Evolutionary conservation across 2,888 invertebrate genomes (phyloP).

Genomic region (Ophion slaviceki): DNA sequence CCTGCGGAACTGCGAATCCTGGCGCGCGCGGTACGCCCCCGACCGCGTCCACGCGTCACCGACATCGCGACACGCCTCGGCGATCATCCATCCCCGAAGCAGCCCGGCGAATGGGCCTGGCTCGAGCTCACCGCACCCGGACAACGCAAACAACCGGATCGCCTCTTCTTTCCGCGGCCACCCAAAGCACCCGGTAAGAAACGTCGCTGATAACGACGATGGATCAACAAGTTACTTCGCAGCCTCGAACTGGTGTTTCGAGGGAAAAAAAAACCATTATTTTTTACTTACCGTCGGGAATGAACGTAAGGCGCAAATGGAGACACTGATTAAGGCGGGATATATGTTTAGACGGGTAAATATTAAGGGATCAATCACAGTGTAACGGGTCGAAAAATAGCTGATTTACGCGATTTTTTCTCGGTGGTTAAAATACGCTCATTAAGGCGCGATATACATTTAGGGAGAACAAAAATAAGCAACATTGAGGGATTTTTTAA

Average conservation of each 20-base stretch:
- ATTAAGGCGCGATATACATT: too few species aligned
- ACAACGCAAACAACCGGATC: constrained; percentile 91
- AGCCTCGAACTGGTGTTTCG: not conserved
- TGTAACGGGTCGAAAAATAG: too few species aligned
- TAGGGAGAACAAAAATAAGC: too few species aligned
- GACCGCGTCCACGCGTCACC: constrained; percentile 85
- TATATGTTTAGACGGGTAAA: too few species aligned
- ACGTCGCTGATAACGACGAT: not conserved
- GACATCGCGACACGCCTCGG: constrained; percentile 90
- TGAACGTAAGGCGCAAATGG: too few species aligned
- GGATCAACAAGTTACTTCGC: not conserved
- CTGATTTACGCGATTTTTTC: too few species aligned
- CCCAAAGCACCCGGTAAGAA: constrained; percentile 92
- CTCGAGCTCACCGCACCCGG: constrained; percentile 89
- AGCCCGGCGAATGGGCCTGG: constrained; percentile 87
- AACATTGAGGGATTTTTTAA: too few species aligned
- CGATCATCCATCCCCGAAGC: constrained; percentile 84
- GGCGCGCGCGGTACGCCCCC: constrained; percentile 79
- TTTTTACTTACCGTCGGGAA: too few species aligned
- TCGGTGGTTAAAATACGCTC: too few species aligned
- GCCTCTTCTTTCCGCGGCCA: constrained; percentile 95
- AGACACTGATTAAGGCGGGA: too few species aligned
- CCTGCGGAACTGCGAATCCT: constrained; percentile 79
- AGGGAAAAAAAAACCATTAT: not conserved
- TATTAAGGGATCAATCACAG: too few species aligned